A percentile compares a stretch with the other conserved stretches of the same genome.
These are phyloP conservation scores for Alcis repandata DNA, from an alignment of 2,888 invertebrate genomes.

Conservation along the genomic window DNA sequence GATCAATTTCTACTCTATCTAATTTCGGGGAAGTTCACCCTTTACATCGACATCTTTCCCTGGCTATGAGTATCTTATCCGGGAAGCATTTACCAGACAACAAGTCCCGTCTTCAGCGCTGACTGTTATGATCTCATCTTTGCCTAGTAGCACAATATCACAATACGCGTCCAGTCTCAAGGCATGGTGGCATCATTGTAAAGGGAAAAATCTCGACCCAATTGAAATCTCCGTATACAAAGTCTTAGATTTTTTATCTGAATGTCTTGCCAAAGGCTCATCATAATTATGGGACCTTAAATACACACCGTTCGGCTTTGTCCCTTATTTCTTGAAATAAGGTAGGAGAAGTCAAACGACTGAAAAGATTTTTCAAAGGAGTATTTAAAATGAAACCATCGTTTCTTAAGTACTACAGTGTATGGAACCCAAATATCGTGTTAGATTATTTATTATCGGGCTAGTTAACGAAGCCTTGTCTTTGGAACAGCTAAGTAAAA, in stretches of 20 bases:
- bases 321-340: conserved; percentile 6
- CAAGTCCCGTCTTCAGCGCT: too few species aligned
- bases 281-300: neutral
- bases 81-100: neutral
- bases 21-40: neutral
- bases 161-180: neutral
- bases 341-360: conserved; percentile 5
- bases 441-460: neutral
- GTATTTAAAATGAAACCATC: neutral
- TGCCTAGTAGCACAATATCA: neutral
- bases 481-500: conserved; percentile 4
- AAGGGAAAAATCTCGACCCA: neutral
- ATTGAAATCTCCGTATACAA: neutral
- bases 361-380: neutral
- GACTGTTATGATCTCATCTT: neutral
- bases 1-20: too few species aligned
- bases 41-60: conserved; percentile 1
- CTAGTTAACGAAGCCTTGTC: neutral
- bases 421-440: neutral
- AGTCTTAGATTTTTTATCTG: neutral
- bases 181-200: neutral
- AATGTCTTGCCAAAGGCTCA: neutral
- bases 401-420: neutral
- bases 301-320: neutral
- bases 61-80: conserved; percentile 6